Conservation (phyloP, 2,797 vertebrate species). For the Arremon aurantiirostris region DNA sequence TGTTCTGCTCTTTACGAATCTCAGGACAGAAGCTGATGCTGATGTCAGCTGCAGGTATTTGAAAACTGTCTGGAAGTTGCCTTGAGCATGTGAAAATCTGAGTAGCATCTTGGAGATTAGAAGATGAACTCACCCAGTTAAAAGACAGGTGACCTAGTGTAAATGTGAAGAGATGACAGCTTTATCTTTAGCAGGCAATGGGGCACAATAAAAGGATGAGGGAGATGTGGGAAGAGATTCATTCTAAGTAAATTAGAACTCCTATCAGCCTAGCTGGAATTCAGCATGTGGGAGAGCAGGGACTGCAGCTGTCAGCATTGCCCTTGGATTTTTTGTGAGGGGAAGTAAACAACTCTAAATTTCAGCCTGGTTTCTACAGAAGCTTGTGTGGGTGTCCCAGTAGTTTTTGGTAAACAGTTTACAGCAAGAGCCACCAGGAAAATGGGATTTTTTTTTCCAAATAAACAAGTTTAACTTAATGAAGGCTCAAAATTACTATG, state of each 20-base stretch:
- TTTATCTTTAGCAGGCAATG: conserved; percentile 4
- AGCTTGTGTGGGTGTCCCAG: conserved; percentile 39
- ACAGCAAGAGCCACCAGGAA: conserved; percentile 1
- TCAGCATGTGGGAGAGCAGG: conserved; percentile 6
- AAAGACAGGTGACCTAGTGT: not conserved
- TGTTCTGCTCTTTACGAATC: not conserved
- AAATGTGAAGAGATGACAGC: not conserved
- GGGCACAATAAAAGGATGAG: not conserved
- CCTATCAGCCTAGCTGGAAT: conserved; percentile 11
- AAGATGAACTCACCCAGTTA: not conserved
- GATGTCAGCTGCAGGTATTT: not conserved
- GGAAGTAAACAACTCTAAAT: conserved; percentile 52
- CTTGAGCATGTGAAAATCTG: not conserved
- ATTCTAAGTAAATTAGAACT: not conserved
- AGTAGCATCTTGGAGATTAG: not conserved
- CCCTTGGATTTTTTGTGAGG: conserved; percentile 8
- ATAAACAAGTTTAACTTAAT: conserved; percentile 45
- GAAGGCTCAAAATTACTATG: conserved; percentile 21
- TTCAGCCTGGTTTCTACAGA: conserved; percentile 26
- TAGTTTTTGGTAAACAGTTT: conserved; percentile 42
- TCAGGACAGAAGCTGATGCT: not conserved
- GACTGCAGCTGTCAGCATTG: conserved; percentile 10
- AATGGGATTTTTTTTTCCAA: not conserved
- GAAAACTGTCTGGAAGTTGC: not conserved
- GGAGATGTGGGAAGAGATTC: not conserved